phyloP scores from a whole-genome alignment of 2,888 invertebrate genomes.

The Tetropium fuscum region DNA sequence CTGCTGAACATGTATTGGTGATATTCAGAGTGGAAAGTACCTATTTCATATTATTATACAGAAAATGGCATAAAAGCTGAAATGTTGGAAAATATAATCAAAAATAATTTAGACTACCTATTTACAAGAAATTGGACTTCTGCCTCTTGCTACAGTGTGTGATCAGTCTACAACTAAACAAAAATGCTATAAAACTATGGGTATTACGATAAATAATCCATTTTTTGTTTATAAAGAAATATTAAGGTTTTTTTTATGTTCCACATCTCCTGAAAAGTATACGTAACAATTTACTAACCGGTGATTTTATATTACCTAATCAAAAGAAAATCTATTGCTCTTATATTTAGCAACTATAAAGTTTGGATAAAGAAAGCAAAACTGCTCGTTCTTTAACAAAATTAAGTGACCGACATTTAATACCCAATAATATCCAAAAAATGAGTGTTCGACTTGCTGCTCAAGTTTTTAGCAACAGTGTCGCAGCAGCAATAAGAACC shows the following conservation, averaged over 20 bases:
- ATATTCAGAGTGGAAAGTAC: constrained; percentile 40
- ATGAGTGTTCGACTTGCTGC: constrained; percentile 31
- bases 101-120: constrained; percentile 19
- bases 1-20: constrained; percentile 33
- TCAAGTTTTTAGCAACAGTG: constrained; percentile 35
- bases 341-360: constrained; percentile 29
- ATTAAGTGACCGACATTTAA: constrained; percentile 33
- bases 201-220: constrained; percentile 9
- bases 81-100: constrained; percentile 25
- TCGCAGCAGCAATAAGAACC: constrained; percentile 32
- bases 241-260: constrained; percentile 35
- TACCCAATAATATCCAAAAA: constrained; percentile 30
- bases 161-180: constrained; percentile 43
- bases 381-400: constrained; percentile 24
- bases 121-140: constrained; percentile 28
- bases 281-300: constrained; percentile 15
- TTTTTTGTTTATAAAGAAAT: constrained; percentile 26
- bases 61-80: constrained; percentile 27
- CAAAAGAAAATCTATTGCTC: no score
- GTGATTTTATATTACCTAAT: constrained; percentile 33
- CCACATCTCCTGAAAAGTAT: constrained; percentile 40
- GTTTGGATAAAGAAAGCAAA: constrained; percentile 7
- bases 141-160: constrained; percentile 33
- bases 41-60: constrained; percentile 36
- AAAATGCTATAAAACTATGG: constrained; percentile 18